Evolutionary conservation across 2,113 vertebrate genomes (phyloP).

Genomic region (Solenodon paradoxus): DNA sequence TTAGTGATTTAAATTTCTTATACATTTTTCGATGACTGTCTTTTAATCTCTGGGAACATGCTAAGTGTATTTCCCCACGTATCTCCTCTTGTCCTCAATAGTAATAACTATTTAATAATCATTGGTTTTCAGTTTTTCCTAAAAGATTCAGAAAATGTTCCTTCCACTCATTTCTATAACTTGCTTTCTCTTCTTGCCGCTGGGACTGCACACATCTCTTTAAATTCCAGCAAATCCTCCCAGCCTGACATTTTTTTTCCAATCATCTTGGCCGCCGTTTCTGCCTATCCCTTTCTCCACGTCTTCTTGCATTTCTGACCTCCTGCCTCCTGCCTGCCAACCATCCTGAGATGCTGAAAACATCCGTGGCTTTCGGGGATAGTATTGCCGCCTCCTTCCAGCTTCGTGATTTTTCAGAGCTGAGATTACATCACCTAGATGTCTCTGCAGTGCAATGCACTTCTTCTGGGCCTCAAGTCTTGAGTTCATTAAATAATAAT

Average conservation of each 20-base stretch:
- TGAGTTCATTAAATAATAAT: too few species aligned
- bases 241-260: too few species aligned
- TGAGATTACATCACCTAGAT: background rate
- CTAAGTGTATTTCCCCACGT: too few species aligned
- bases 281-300: too few species aligned
- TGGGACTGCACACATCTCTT: too few species aligned
- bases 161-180: background rate
- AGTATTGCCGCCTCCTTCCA: background rate
- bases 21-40: background rate
- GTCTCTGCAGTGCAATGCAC: accelerated
- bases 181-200: accelerated
- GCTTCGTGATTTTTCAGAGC: background rate
- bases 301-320: too few species aligned
- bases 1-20: background rate
- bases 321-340: too few species aligned
- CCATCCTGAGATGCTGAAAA: too few species aligned
- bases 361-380: too few species aligned
- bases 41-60: background rate
- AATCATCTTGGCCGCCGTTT: too few species aligned
- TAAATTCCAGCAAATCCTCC: background rate
- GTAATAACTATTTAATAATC: background rate
- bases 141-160: background rate
- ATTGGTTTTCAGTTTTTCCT: background rate
- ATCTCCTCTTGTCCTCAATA: background rate
- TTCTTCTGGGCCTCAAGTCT: background rate